Evolutionary conservation across 2,888 invertebrate genomes (phyloP), one percentile per base, ranked within the genome.

Genomic region (Folsomia candida): DNA sequence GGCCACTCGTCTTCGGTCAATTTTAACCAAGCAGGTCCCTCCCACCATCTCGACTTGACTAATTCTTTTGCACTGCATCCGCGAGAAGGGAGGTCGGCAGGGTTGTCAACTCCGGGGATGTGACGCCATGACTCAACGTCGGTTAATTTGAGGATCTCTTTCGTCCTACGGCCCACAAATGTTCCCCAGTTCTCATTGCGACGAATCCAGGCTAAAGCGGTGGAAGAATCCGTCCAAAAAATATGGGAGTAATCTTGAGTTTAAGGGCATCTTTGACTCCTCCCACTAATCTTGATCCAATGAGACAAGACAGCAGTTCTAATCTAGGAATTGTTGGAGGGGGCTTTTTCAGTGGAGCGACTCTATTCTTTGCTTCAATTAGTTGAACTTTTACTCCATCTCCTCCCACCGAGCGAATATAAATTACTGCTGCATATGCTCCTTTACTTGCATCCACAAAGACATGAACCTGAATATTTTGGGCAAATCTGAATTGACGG

Each of bases 11-110:
- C 47, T 24, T 9, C 4, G 1, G 25, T 2, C 2, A 14, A 11
- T 24, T 47, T 2, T 26, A 70, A 54, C 67, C 70, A 70, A 1
- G 51, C 57, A 1, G 70, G 67, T 27, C 70, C 70, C 60, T 67
- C 66, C 70, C 66, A 70, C 67, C 67, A 70, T 9, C 54, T 59
- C 2, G 67, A 60, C 14, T 69, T 54, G 1, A 59, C 2, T 14
- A 69, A 20, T 20, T 59, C n/a, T n/a, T 24, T 28, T 1, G 65
- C 18, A n/a, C 1, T 37, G 25, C 64, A 64, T 26, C 74, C 76
- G 25, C 71, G n/a, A 6, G 72, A 72, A 2, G 63, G 63, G n/a
- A 72, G 62, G 25, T 76, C 74, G 14, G 74, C 76, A 24, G 69
- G 69, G 26, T 69, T 69, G 4, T n/a, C 2, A 1, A 47, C 25